These are phyloP conservation scores for Odontomyia ornata DNA, from an alignment of 2,888 invertebrate species.

Conservation along the genomic window DNA sequence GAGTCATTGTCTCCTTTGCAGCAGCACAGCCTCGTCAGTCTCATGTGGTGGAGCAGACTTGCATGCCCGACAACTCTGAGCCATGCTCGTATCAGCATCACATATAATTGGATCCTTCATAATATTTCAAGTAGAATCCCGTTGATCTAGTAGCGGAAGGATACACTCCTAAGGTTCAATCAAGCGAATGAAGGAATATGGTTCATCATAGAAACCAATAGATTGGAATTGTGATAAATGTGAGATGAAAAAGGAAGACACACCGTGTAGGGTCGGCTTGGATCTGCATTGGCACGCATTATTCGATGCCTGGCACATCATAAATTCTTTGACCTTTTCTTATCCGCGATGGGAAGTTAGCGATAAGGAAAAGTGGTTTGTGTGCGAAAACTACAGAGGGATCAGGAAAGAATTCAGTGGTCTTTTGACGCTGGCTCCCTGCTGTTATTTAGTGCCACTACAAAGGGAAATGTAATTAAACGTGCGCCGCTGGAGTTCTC, in stretches of 20 bases:
- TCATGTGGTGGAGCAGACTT: background rate
- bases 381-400: background rate
- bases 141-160: background rate
- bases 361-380: conserved; percentile 12
- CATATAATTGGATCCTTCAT: conserved; percentile 39
- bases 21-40: too few relatives aligned
- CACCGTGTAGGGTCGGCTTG: background rate
- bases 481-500: background rate
- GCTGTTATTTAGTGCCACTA: background rate
- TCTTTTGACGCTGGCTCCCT: background rate
- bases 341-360: background rate
- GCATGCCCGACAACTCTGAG: background rate
- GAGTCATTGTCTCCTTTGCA: conserved; percentile 24
- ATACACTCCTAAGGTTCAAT: background rate
- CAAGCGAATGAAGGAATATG: background rate
- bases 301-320: background rate
- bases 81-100: conserved; percentile 20
- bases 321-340: conserved; percentile 28
- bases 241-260: background rate
- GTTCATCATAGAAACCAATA: background rate
- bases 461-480: conserved; percentile 13
- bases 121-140: conserved; percentile 27
- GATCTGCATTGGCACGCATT: too few relatives aligned
- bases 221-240: conserved; percentile 1
- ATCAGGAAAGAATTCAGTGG: background rate